These are phyloP conservation scores for Maniola hyperantus DNA, from an alignment of 2,888 invertebrate species.

Conservation along the genomic window DNA sequence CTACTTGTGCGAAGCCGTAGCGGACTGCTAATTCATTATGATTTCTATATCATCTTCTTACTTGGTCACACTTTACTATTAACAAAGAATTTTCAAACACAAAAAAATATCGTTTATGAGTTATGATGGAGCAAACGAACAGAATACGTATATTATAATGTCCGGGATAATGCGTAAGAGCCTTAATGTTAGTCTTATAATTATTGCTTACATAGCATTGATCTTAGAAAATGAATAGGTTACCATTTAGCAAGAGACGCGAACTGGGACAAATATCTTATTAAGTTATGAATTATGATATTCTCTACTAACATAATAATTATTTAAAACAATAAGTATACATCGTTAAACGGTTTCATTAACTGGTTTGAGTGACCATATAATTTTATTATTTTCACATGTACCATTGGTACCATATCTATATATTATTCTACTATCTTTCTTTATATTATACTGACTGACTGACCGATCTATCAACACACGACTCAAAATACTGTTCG, in stretches of 20 bases:
- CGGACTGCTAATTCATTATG: too few species aligned
- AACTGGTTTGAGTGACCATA: too few species aligned
- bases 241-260: not conserved
- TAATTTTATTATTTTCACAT: too few species aligned
- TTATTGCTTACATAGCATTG: slow-evolving; percentile 4
- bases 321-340: not conserved
- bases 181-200: not conserved
- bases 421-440: too few species aligned
- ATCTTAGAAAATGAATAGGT: not conserved
- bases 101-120: slow-evolving; percentile 1
- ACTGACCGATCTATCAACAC: too few species aligned
- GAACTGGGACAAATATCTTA: not conserved
- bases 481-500: too few species aligned
- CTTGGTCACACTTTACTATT: not conserved
- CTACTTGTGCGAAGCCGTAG: too few species aligned
- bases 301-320: too few species aligned
- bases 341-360: too few species aligned
- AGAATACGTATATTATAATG: not conserved
- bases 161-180: not conserved
- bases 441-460: too few species aligned
- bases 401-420: too few species aligned
- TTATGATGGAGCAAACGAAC: slow-evolving; percentile 1
- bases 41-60: not conserved
- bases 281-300: too few species aligned
- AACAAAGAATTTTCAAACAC: not conserved